Percentiles rank a stretch among this genome's conserved stretches.
These are phyloP conservation scores for Scaptomyza caliginosa DNA, from an alignment of 2,888 invertebrate genomes.

Conservation along the genomic window DNA sequence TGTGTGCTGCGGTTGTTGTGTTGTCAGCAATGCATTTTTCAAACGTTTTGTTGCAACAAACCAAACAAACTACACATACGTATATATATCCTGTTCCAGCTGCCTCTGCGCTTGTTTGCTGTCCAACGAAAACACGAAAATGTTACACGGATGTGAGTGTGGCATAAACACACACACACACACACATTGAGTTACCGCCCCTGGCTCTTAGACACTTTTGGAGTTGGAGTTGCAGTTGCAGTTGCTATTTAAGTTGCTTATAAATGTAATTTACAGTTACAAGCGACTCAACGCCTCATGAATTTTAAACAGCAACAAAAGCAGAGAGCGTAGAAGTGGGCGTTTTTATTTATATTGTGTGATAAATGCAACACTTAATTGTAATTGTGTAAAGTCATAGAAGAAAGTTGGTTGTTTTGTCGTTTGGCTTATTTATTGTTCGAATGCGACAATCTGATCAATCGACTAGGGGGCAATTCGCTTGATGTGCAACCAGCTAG, in stretches of 20 bases:
- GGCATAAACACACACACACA: neutral
- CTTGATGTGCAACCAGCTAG: constrained; percentile 19
- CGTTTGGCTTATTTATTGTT: constrained; percentile 36
- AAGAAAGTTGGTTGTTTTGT: constrained; percentile 22
- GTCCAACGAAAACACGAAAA: constrained; percentile 28
- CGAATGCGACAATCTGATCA: constrained; percentile 30
- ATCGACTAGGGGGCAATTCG: constrained; percentile 13
- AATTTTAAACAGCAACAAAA: constrained; percentile 62
- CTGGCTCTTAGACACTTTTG: constrained; percentile 28
- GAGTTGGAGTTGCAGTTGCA: constrained; percentile 36
- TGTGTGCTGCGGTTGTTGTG: constrained; percentile 22
- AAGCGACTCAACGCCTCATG: constrained; percentile 67
- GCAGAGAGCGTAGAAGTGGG: constrained; percentile 6
- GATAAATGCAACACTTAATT: constrained; percentile 72
- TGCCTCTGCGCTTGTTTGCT: neutral
- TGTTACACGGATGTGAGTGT: constrained; percentile 48
- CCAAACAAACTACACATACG: neutral
- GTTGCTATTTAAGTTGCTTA: constrained; percentile 70
- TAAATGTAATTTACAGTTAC: constrained; percentile 75
- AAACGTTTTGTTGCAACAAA: constrained; percentile 13
- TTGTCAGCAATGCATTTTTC: constrained; percentile 37
- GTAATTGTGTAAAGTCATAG: constrained; percentile 42
- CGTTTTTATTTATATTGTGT: constrained; percentile 62
- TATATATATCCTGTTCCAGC: neutral
- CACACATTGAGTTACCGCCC: constrained; percentile 13